Evolutionary conservation across 2,888 invertebrate species (phyloP), one percentile per base, ranked within the genome.

Genomic region (Steinernema carpocapsae): DNA sequence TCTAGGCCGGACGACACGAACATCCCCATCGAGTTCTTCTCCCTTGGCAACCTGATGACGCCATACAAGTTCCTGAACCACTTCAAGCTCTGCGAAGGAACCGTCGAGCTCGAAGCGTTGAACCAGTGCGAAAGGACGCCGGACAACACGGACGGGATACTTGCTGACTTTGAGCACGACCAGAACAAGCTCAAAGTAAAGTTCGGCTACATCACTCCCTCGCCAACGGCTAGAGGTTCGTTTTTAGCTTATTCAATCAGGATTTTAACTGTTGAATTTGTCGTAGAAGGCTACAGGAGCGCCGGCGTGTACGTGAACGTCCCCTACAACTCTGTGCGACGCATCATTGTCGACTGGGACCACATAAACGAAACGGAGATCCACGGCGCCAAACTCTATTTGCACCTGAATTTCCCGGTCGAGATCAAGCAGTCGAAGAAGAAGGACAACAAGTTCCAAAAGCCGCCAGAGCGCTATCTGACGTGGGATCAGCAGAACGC

Each of bases 161-260:
- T 64, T 7, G 64, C 29, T 6, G 64, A 64, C 64, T 64, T 64
- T 17, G 64, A 64, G 19, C 64, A 64, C 64, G 64, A 64, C n/a
- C 22, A 32, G 26, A 64, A 64, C n/a, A 29, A 12, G 64, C 32
- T 64, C 26, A 29, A 32, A 32, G 29, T 64, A 3, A 22, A 26
- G 29, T 64, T 64, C 14, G 64, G 64, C 24, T 64, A 64, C 64
- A 3, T 29, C 37, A 32, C 37, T 6, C 22, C 22, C 7, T 17
- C 64, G 17, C 7, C 64, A 3, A 64, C 26, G 6, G 14, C 71
- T 80, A 77, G 51, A 32, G 17, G 64, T 64, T 32, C n/a, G 7
- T 29, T 64, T 32, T 29, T 10, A 64, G 14, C 14, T 56, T 19
- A 7, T 17, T 14, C 17, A 19, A 14, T 17, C 14, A 2, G 3